Percentiles rank a stretch among this genome's conserved stretches.
Evolutionary conservation across 1,140 invertebrate genomes (phyloP).

Genomic region (Bombus impatiens): DNA sequence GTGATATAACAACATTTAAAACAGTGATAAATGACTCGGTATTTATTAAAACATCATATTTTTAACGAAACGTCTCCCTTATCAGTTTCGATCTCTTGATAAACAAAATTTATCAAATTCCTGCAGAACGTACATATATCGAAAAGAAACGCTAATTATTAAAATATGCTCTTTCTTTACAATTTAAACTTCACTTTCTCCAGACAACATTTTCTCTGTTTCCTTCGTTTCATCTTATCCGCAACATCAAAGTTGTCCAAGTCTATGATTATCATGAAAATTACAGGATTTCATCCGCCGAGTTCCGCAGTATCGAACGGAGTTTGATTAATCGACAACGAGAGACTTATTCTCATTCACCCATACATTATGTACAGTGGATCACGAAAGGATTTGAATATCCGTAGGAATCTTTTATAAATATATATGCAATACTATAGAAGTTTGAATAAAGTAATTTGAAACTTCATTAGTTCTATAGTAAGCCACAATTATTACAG

Average conservation of each 20-base stretch:
- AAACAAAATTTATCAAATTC: background rate
- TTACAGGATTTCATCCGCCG: background rate
- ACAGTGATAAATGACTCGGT: no score
- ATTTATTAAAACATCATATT: background rate
- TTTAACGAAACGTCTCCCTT: background rate
- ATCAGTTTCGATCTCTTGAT: background rate
- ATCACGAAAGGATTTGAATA: background rate
- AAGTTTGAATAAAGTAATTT: no score
- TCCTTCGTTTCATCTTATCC: background rate
- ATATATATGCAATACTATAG: no score
- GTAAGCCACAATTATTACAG: no score
- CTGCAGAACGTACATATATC: background rate
- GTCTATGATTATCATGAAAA: background rate
- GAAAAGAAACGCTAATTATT: background rate
- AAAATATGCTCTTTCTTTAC: background rate
- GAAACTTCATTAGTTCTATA: no score
- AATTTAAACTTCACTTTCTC: background rate
- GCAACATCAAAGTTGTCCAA: background rate
- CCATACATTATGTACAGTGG: background rate
- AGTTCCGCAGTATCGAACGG: background rate
- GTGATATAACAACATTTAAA: no score
- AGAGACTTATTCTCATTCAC: background rate
- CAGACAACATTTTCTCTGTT: background rate
- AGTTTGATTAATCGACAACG: background rate
- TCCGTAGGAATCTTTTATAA: background rate